phyloP scores from a whole-genome alignment of 2,888 invertebrate genomes.

The Eugnorisma glareosa region DNA sequence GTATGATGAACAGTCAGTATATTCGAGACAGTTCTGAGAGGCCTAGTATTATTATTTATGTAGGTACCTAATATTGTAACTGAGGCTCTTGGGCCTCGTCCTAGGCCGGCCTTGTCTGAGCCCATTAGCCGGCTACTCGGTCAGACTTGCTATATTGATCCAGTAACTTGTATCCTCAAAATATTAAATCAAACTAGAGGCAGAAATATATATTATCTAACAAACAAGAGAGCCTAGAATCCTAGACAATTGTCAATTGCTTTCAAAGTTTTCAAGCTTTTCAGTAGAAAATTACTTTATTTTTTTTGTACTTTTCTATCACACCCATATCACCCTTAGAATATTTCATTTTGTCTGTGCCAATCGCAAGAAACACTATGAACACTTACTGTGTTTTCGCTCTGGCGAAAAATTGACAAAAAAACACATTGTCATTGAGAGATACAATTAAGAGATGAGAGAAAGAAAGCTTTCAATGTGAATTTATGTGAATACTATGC shows the following conservation, averaged over 20 bases:
- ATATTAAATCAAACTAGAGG: neutral
- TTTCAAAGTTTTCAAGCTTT: neutral
- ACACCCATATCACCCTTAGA: neutral
- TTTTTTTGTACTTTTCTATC: neutral
- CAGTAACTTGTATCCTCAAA: constrained; percentile 9
- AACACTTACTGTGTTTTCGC: neutral
- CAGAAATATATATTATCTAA: neutral
- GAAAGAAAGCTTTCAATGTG: neutral
- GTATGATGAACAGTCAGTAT: constrained; percentile 10
- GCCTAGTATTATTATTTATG: constrained; percentile 38
- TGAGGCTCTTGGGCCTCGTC: constrained; percentile 12
- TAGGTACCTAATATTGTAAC: constrained; percentile 49
- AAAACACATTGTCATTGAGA: neutral
- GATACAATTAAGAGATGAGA: neutral
- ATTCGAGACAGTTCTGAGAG: constrained; percentile 2
- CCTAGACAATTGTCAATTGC: neutral
- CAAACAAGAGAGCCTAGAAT: neutral
- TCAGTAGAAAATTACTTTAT: neutral
- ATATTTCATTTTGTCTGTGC: neutral
- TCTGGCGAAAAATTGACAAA: neutral
- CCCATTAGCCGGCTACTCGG: constrained; percentile 16
- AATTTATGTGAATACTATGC: neutral
- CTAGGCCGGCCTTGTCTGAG: constrained; percentile 23
- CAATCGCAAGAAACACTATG: neutral
- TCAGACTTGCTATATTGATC: constrained; percentile 15